Evolutionary conservation across 2,888 invertebrate species (phyloP), one percentile per base, ranked within the genome.

Genomic region (Tinea semifulvella): DNA sequence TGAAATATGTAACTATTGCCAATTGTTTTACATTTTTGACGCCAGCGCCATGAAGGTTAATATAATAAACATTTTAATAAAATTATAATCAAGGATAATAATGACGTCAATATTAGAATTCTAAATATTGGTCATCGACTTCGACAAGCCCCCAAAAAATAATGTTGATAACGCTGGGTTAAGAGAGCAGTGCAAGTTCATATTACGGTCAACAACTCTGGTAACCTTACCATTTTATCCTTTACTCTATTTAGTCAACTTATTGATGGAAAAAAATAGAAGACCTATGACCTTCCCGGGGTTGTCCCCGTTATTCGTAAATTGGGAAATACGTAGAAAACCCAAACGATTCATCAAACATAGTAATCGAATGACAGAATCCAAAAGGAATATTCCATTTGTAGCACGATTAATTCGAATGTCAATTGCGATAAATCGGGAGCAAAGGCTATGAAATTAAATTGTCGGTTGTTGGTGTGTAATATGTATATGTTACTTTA

Each of bases 91-190:
- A 31, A 13, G 13, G 31, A 2, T 14, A 2, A 14, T 4, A 31
- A 31, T 13, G 5, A 31, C 31, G 31, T 31, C 11, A 31, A 31
- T 31, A 31, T 7, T 7, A 14, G 31, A 13, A 31, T 2, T 13
- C 13, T 2, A 31, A 31, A 31, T 31, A 31, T 31, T 4, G 31
- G 31, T 31, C 31, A 31, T 3, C 13, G 31, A 31, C 31, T 13
- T 31, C 13, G 31, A 31, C 31, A 31, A 14, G 31, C 31, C 31
- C 14, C 31, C 31, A 4, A 31, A 13, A n/a, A 31, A 31, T 11
- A 14, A 14, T 7, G 22, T 7, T 14, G 31, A 31, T 31, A 31
- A 31, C 31, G 14, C 6, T 3, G 2, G 14, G 31, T 31, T 31
- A 11, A 31, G 14, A 31, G 2, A 14, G n/a, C 31, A 31, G 26